Percentiles rank a stretch among this genome's conserved stretches.
phyloP scores from a whole-genome alignment of 2,888 invertebrate genomes.

The Hecatera dysodea region DNA sequence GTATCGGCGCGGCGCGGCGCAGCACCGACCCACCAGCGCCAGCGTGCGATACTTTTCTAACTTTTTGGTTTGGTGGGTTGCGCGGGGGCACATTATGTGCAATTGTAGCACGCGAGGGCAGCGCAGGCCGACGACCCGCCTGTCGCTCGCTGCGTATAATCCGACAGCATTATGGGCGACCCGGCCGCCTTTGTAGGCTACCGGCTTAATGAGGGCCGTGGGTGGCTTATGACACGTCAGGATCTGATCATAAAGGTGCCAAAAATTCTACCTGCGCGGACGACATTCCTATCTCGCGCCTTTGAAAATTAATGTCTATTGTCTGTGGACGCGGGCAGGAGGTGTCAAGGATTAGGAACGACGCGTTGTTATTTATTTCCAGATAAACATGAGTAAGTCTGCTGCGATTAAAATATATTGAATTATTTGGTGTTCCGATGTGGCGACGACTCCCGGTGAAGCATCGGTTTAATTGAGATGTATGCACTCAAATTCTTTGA shows the following conservation, averaged over 20 bases:
- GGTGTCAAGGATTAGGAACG: slow-evolving; percentile 76
- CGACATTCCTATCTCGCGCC: slow-evolving; percentile 87
- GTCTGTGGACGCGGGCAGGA: slow-evolving; percentile 76
- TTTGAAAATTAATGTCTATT: slow-evolving; percentile 89
- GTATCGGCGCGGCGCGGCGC: slow-evolving; percentile 73
- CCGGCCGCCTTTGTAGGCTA: slow-evolving; percentile 88
- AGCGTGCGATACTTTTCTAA: slow-evolving; percentile 86
- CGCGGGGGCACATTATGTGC: slow-evolving; percentile 88
- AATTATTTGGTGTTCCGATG: slow-evolving; percentile 63
- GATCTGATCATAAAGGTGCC: slow-evolving; percentile 90
- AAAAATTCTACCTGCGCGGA: slow-evolving; percentile 89
- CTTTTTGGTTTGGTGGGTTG: slow-evolving; percentile 86
- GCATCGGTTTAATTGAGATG: slow-evolving; percentile 85
- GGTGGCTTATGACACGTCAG: slow-evolving; percentile 90
- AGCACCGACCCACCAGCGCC: slow-evolving; percentile 38
- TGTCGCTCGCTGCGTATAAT: slow-evolving; percentile 81
- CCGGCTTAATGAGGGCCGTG: slow-evolving; percentile 89
- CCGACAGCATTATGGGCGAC: slow-evolving; percentile 87
- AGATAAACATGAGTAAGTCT: slow-evolving; percentile 54
- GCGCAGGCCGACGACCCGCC: slow-evolving; percentile 87
- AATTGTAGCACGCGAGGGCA: slow-evolving; percentile 89
- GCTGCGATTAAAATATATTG: slow-evolving; percentile 56
- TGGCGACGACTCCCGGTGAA: slow-evolving; percentile 74
- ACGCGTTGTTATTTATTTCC: slow-evolving; percentile 68
- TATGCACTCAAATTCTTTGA: slow-evolving; percentile 89